Percentiles rank a stretch among this genome's conserved stretches.
Conservation (phyloP, 1,140 invertebrate species). For the Bombus impatiens region DNA sequence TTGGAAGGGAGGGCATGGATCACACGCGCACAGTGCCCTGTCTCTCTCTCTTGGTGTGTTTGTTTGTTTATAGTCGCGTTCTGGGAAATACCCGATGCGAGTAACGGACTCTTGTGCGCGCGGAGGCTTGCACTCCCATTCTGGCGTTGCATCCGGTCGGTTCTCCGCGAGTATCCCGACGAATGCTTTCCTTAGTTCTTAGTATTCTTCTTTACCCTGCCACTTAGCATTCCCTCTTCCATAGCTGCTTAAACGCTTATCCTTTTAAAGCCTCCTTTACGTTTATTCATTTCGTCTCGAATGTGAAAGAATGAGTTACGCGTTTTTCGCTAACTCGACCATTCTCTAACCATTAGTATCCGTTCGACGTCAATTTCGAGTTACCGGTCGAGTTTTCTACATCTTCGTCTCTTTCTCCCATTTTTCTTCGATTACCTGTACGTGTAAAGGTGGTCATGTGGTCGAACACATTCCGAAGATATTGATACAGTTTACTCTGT, state of each 20-base stretch:
- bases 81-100: constrained; percentile 79
- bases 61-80: constrained; percentile 80
- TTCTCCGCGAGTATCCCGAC: constrained; percentile 60
- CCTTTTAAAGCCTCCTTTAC: constrained; percentile 48
- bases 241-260: constrained; percentile 26
- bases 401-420: too few species aligned
- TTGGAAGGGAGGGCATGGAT: constrained; percentile 67
- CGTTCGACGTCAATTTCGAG: not conserved
- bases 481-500: not conserved
- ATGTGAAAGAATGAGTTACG: constrained; percentile 18
- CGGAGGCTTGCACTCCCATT: constrained; percentile 77
- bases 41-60: constrained; percentile 63
- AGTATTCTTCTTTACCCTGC: constrained; percentile 39
- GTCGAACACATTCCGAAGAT: not conserved
- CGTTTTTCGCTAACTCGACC: constrained; percentile 14
- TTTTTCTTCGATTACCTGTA: not conserved
- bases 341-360: not conserved
- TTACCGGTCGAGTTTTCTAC: not conserved
- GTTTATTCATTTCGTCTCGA: constrained; percentile 19
- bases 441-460: not conserved
- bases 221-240: constrained; percentile 35
- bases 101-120: constrained; percentile 76
- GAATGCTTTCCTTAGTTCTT: constrained; percentile 41
- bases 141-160: constrained; percentile 78
- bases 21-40: constrained; percentile 54